phyloP scores from a whole-genome alignment of 2,888 invertebrate species.

The Odontocolon sp. region DNA sequence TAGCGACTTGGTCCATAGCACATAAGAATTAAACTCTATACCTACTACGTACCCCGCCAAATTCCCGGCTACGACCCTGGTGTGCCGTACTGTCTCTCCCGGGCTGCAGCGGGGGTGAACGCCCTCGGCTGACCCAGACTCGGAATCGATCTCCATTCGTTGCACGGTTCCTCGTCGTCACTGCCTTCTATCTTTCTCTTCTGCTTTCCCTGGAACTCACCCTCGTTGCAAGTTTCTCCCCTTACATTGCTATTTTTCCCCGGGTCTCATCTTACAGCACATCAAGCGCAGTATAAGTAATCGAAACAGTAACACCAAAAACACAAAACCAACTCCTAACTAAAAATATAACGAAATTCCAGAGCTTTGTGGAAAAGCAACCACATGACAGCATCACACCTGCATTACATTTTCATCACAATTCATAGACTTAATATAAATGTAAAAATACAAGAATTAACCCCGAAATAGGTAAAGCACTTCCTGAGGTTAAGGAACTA shows the following conservation, averaged over 20 bases:
- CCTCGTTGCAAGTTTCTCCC: constrained; percentile 24
- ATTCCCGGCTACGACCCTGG: constrained; percentile 78
- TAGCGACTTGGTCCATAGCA: constrained; percentile 26
- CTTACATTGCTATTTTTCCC: constrained; percentile 17
- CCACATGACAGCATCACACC: too few species aligned
- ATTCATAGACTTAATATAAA: too few species aligned
- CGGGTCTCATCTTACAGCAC: constrained; percentile 10
- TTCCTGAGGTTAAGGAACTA: too few species aligned
- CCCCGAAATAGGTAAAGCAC: too few species aligned
- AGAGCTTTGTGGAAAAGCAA: too few species aligned
- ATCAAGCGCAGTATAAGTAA: neutral
- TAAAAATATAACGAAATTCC: neutral
- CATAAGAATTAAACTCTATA: constrained; percentile 53
- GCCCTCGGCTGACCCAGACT: constrained; percentile 81
- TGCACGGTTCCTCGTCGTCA: constrained; percentile 64
- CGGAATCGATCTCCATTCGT: constrained; percentile 80
- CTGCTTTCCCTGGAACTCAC: constrained; percentile 30
- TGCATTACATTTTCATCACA: too few species aligned
- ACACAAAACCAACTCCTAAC: neutral
- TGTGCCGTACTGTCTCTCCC: constrained; percentile 76
- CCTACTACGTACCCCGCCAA: constrained; percentile 62
- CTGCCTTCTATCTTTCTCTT: constrained; percentile 38
- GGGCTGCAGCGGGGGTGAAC: constrained; percentile 80
- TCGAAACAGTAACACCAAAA: neutral
- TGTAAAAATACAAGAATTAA: too few species aligned